Conservation (phyloP, 2,113 vertebrate genomes). For the Hydropotes inermis region DNA sequence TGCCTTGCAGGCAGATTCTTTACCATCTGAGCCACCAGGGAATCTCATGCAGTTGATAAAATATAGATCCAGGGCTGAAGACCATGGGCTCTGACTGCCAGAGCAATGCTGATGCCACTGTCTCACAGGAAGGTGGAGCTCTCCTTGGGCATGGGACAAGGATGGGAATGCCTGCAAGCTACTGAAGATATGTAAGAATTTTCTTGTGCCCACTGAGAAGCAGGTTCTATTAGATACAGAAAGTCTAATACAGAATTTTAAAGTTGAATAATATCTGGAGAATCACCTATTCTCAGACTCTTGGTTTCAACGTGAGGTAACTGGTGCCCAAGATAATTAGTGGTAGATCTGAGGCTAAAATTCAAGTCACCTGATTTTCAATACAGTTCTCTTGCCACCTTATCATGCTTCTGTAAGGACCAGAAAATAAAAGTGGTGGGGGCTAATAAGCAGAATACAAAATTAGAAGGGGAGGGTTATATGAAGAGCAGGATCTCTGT, state of each 20-base stretch:
- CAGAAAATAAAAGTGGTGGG: not conserved
- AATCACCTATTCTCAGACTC: not conserved
- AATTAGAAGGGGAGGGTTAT: not conserved
- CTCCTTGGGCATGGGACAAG: too few species aligned
- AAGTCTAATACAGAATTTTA: not conserved
- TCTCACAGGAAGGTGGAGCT: too few species aligned
- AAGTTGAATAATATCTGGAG: not conserved
- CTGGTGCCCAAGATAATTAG: not conserved
- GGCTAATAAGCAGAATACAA: not conserved
- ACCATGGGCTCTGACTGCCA: not conserved
- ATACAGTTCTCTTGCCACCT: not conserved
- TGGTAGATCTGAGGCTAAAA: not conserved
- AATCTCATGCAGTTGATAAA: not conserved
- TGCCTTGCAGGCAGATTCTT: not conserved
- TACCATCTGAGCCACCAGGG: not conserved
- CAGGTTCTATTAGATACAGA: not conserved
- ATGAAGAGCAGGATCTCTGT: not conserved
- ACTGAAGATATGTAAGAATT: not conserved
- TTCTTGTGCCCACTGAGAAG: not conserved
- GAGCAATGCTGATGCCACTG: not conserved
- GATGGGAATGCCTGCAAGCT: not conserved
- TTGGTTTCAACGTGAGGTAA: not conserved
- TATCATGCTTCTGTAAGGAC: not conserved
- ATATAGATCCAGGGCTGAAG: not conserved
- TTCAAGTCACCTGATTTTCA: not conserved